A percentile compares a stretch with the other conserved stretches of the same genome.
These are phyloP conservation scores for Leptinotarsa juncta DNA, from an alignment of 2,888 invertebrate species.

Conservation along the genomic window DNA sequence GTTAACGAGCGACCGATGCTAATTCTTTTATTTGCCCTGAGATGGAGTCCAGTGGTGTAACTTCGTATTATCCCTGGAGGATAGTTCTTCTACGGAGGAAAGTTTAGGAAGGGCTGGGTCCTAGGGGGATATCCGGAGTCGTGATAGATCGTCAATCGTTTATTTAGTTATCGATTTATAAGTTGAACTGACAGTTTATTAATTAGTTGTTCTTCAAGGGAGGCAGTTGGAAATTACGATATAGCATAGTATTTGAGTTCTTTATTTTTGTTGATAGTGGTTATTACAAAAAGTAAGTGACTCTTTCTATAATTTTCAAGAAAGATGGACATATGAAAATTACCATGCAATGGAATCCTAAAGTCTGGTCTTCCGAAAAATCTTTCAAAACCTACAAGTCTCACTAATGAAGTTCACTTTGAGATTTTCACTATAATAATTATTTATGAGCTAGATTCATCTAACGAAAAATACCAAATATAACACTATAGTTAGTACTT, in stretches of 20 bases:
- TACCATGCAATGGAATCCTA: too few species aligned
- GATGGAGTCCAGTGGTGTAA: slow-evolving; percentile 22
- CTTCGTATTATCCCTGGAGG: slow-evolving; percentile 16
- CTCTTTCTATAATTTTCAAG: too few species aligned
- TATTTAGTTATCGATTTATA: slow-evolving; percentile 34
- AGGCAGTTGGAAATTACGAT: background rate
- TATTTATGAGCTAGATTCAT: too few species aligned
- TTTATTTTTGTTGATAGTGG: background rate
- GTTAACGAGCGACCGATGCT: slow-evolving; percentile 15
- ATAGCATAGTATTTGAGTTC: background rate
- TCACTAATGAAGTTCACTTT: too few species aligned
- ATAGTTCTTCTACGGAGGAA: slow-evolving; percentile 27
- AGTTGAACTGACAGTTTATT: slow-evolving; percentile 33
- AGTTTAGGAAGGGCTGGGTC: slow-evolving; percentile 32
- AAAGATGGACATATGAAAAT: too few species aligned
- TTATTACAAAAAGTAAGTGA: too few species aligned
- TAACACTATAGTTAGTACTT: too few species aligned
- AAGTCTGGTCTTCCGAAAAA: too few species aligned
- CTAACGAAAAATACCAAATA: too few species aligned
- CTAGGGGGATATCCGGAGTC: slow-evolving; percentile 30
- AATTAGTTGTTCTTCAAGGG: slow-evolving; percentile 30
- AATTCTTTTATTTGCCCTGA: slow-evolving; percentile 15
- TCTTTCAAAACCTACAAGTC: too few species aligned
- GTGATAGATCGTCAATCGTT: slow-evolving; percentile 35
- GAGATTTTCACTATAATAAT: too few species aligned